These are phyloP conservation scores for Bicyclus anynana DNA, from an alignment of 1,140 invertebrate species.

Conservation along the genomic window DNA sequence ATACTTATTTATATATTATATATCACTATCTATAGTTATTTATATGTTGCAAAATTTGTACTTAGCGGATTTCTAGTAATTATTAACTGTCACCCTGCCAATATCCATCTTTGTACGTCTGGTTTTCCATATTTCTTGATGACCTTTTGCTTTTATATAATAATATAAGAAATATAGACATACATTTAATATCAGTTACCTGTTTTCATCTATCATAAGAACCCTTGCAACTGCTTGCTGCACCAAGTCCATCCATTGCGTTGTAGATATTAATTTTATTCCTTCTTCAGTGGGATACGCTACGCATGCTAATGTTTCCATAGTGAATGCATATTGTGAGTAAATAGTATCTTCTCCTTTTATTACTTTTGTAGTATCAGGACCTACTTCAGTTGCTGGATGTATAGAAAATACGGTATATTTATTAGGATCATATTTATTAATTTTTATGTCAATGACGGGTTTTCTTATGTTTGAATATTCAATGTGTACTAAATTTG, in stretches of 20 bases:
- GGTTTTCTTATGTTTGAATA: conserved; percentile 69
- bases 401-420: not conserved
- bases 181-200: too few relatives aligned
- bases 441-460: conserved; percentile 39
- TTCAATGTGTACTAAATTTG: conserved; percentile 81
- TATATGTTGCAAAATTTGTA: too few relatives aligned
- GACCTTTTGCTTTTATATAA: too few relatives aligned
- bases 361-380: conserved; percentile 55
- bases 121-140: too few relatives aligned
- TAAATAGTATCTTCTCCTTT: conserved; percentile 44
- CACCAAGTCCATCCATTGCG: conserved; percentile 80
- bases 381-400: conserved; percentile 34
- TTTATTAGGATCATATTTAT: conserved; percentile 31
- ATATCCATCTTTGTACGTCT: too few relatives aligned
- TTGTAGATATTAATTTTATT: conserved; percentile 67
- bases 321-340: conserved; percentile 54
- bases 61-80: too few relatives aligned
- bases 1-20: too few relatives aligned
- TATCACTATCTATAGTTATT: too few relatives aligned
- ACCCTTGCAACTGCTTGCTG: conserved; percentile 77
- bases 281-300: conserved; percentile 82
- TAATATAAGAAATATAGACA: too few relatives aligned
- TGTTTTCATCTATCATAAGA: conserved; percentile 69
- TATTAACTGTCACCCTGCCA: too few relatives aligned
- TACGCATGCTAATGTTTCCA: conserved; percentile 80